Conservation (phyloP, 2,797 vertebrate species). For the Perodicticus potto region DNA sequence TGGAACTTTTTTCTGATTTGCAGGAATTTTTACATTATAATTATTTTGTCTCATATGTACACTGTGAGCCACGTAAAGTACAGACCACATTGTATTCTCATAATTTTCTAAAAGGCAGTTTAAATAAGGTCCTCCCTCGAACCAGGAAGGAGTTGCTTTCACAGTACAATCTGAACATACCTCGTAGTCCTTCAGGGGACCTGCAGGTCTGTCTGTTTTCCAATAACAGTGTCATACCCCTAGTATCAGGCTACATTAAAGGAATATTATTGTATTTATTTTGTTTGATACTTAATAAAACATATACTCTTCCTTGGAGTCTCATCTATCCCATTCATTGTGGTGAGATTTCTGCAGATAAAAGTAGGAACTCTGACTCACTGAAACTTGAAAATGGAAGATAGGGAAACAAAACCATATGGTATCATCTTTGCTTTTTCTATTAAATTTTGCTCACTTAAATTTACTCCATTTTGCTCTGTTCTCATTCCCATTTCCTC, state of each 20-base stretch:
- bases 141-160: constrained; percentile 40
- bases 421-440: neutral
- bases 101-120: constrained; percentile 26
- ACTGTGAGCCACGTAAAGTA: constrained; percentile 5
- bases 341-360: constrained; percentile 31
- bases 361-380: neutral
- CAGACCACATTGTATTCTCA: neutral
- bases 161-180: neutral
- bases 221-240: neutral
- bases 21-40: constrained; percentile 4
- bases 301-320: neutral
- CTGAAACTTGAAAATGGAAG: constrained; percentile 47
- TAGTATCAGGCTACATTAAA: constrained; percentile 16
- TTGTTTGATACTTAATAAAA: constrained; percentile 16
- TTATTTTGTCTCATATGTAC: neutral
- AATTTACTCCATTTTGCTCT: neutral
- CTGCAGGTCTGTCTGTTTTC: neutral
- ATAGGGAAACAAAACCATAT: constrained; percentile 3
- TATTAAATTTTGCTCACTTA: constrained; percentile 33
- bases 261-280: constrained; percentile 1
- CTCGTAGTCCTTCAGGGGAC: neutral
- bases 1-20: constrained; percentile 8
- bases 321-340: neutral
- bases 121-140: neutral
- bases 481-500: neutral